Evolutionary conservation across 2,888 invertebrate species (phyloP).

Genomic region (Parthenolecanium corni): DNA sequence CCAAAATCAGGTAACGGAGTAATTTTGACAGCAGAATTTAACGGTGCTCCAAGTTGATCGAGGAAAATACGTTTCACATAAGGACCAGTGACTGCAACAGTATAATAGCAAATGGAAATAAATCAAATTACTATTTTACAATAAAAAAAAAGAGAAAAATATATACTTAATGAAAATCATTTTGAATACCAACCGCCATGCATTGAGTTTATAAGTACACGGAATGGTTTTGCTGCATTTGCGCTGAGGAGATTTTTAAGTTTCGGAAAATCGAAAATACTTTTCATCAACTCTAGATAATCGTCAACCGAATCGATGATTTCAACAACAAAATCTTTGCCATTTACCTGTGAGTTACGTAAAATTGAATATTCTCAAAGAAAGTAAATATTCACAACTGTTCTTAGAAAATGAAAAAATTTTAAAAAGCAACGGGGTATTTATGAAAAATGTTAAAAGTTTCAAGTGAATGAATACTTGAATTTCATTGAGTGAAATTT

Average conservation of each 20-base stretch:
- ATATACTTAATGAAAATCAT: not conserved
- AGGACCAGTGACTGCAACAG: slow-evolving; percentile 76
- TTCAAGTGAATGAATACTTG: no score
- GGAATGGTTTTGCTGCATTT: slow-evolving; percentile 54
- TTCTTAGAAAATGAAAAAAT: no score
- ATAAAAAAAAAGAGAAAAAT: not conserved
- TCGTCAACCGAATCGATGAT: slow-evolving; percentile 83
- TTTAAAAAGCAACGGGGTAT: no score
- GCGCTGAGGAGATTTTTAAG: slow-evolving; percentile 64
- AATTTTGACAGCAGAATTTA: slow-evolving; percentile 59
- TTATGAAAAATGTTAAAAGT: no score
- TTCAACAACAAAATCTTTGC: slow-evolving; percentile 63
- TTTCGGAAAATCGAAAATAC: slow-evolving; percentile 86
- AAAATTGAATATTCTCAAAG: no score
- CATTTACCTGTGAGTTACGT: slow-evolving; percentile 49
- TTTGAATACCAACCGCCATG: slow-evolving; percentile 61
- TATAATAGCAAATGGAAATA: not conserved
- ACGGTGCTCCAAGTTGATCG: slow-evolving; percentile 66
- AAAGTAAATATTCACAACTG: no score
- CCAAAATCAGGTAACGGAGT: slow-evolving; percentile 88
- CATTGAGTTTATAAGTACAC: slow-evolving; percentile 88
- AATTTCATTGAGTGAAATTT: no score
- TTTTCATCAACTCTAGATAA: slow-evolving; percentile 83
- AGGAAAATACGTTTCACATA: slow-evolving; percentile 83
- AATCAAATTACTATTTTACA: not conserved